Evolutionary conservation across 2,888 invertebrate genomes (phyloP).

Genomic region (Rotaria sp.): DNA sequence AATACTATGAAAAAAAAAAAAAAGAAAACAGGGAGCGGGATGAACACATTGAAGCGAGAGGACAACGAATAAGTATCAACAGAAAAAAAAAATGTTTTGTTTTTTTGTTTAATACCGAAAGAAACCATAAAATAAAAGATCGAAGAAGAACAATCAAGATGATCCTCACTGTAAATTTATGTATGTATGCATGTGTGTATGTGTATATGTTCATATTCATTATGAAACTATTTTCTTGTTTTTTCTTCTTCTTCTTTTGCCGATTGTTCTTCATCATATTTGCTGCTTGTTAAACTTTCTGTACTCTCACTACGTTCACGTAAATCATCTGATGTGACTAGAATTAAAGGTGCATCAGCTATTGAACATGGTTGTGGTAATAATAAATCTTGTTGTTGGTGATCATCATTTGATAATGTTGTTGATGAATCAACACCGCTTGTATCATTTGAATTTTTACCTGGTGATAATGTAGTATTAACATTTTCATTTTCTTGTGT

Average conservation of each 20-base stretch:
- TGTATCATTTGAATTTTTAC: not conserved
- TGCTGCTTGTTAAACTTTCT: not conserved
- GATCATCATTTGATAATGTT: not conserved
- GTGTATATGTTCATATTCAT: not conserved
- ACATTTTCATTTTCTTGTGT: not conserved
- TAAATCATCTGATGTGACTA: not conserved
- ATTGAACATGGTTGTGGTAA: not conserved
- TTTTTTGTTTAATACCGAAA: not conserved
- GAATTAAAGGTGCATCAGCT: not conserved
- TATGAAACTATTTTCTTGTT: not conserved
- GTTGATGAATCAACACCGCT: not conserved
- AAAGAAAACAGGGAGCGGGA: not conserved
- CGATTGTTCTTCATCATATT: not conserved
- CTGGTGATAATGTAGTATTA: not conserved
- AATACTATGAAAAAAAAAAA: not conserved
- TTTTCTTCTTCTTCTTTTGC: not conserved
- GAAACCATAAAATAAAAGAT: not conserved
- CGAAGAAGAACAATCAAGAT: not conserved
- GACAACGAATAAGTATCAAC: slow-evolving; percentile 11
- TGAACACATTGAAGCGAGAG: not conserved
- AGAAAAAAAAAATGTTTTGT: not conserved
- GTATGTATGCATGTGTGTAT: not conserved
- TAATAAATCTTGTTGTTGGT: not conserved
- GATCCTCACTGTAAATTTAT: not conserved
- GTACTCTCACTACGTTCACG: not conserved